Base-by-base conservation (phyloP, 2,888 invertebrate genomes). In the Subacronicta megacephala region DNA sequence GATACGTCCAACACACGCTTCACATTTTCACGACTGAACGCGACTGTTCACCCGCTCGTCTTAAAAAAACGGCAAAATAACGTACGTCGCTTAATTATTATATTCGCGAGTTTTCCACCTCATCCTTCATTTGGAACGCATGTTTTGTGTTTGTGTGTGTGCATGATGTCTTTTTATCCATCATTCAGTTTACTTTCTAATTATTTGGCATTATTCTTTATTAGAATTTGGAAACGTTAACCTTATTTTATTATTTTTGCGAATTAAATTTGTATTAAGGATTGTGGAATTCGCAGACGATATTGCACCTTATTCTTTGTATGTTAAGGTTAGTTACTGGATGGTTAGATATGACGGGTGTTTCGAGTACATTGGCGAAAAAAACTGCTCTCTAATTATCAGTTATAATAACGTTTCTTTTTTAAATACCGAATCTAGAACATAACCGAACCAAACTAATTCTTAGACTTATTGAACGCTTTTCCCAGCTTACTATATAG, bases 51-150 rank as follows among this genome's bases (percentile, higher is more conserved):
- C 37, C 62, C 61, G 67, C 59, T 46, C 56, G 63, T 62, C 50
- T 41, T 50, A 47, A 65, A 59, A n/a, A 73, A 69, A 47, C 56
- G 73, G 17, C 83, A 84, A 84, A 84, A 87, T 85, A 78, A 85
- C 88, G 86, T 88, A 87, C 76, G 85, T 70, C 54, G 49, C 51
- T 60, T 26, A 54, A 35, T 61, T 70, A 58, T 56, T 38, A 53
- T 57, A 49, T 70, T 45, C 55, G 65, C 56, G 58, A 45, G 57
- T 47, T 71, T 72, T 72, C 61, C 64, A 71, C 55, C 36, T 26
- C 5, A 42, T 59, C 60, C 42, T 54, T 41, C 45, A 59, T 63
- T 59, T 38, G 16, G 42, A 71, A 53, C 61, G 75, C 78, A 76
- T 72, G 61, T 47, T 53, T 20, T 44, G 46, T 58, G 59, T 47